Conservation (phyloP, 2,888 invertebrate genomes). For the Drosophila colorata region DNA sequence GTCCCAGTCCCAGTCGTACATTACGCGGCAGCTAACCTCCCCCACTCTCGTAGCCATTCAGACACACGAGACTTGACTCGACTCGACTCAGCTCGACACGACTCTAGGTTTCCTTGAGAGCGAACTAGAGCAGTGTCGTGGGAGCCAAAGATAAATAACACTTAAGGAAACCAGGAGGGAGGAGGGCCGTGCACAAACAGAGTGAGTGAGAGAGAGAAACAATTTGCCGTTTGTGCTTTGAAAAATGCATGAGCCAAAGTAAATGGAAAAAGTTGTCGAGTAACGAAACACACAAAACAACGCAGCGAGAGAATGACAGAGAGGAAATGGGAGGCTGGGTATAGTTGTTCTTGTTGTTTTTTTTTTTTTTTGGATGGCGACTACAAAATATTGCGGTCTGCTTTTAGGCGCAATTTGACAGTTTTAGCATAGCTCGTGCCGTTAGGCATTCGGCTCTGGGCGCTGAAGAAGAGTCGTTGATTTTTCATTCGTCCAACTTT, state of each 20-base stretch:
- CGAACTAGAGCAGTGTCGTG: conserved; percentile 79
- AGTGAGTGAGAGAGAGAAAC: conserved; percentile 59
- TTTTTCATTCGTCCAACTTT: conserved; percentile 70
- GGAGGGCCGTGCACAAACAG: conserved; percentile 5
- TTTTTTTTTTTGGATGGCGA: conserved; percentile 11
- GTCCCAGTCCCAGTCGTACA: conserved; percentile 49
- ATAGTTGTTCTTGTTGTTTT: conserved; percentile 49
- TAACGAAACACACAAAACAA: conserved; percentile 65
- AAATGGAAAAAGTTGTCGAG: conserved; percentile 80
- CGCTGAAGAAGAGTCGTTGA: conserved; percentile 44
- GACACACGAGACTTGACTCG: conserved; percentile 46
- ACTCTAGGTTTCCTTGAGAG: conserved; percentile 40
- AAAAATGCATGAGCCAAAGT: conserved; percentile 81
- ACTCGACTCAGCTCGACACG: conserved; percentile 27
- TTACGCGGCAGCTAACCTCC: conserved; percentile 52
- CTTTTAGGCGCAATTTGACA: conserved; percentile 80
- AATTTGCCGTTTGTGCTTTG: conserved; percentile 81
- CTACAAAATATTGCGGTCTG: conserved; percentile 77
- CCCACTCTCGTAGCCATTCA: background rate
- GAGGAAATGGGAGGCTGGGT: conserved; percentile 26
- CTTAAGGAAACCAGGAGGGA: conserved; percentile 64
- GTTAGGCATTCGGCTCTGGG: background rate
- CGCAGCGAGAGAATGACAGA: conserved; percentile 15
- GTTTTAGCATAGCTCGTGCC: conserved; percentile 53
- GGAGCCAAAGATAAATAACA: conserved; percentile 79